Evolutionary conservation across 2,888 invertebrate genomes (phyloP).

Genomic region (Graphium colonna): DNA sequence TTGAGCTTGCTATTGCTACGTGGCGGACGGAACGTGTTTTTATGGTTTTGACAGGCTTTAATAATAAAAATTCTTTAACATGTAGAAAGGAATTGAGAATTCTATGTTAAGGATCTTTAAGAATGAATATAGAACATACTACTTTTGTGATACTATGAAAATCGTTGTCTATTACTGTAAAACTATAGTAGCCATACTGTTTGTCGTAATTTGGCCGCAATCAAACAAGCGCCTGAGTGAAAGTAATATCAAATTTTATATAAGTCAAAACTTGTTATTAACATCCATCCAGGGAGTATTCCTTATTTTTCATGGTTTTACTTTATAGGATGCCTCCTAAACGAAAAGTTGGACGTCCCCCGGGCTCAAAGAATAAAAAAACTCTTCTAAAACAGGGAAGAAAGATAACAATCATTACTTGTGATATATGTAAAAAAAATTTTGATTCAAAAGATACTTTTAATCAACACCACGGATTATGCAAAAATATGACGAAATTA

Average conservation of each 20-base stretch:
- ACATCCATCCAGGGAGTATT: constrained; percentile 36
- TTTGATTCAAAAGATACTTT: constrained; percentile 22
- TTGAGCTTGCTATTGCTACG: constrained; percentile 13
- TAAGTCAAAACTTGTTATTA: constrained; percentile 41
- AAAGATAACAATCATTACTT: constrained; percentile 29
- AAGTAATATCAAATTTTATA: constrained; percentile 67
- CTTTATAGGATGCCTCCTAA: constrained; percentile 52
- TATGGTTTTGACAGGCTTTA: not conserved
- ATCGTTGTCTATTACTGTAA: not conserved
- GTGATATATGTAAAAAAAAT: constrained; percentile 13
- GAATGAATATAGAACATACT: not conserved
- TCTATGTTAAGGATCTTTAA: not conserved
- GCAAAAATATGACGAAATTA: constrained; percentile 14
- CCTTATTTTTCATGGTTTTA: constrained; percentile 29
- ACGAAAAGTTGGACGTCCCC: constrained; percentile 45
- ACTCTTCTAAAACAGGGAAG: constrained; percentile 17
- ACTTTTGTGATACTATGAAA: not conserved
- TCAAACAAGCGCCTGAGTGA: constrained; percentile 64
- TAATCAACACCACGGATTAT: constrained; percentile 23
- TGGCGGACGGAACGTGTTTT: constrained; percentile 14
- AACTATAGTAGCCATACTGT: constrained; percentile 18
- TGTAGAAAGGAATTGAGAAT: not conserved
- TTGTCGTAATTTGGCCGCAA: constrained; percentile 23
- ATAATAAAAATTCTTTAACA: not conserved
- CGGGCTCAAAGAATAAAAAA: constrained; percentile 44